A percentile compares a stretch with the other conserved stretches of the same genome.
phyloP scores from a whole-genome alignment of 2,113 vertebrate species.

The Anoura caudifer region DNA sequence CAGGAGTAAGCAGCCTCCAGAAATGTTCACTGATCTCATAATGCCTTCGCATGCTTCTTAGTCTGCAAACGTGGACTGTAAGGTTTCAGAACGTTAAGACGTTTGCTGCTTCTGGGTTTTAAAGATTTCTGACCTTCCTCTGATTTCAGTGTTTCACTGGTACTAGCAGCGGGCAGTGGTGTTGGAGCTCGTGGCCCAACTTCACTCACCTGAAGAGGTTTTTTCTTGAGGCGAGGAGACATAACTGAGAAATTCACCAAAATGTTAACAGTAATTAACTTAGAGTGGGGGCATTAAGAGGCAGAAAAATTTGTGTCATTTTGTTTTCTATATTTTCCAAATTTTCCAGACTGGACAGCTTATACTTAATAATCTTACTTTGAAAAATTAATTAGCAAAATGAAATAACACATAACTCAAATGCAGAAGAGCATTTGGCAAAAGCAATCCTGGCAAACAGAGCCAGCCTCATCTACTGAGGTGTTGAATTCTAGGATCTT shows the following conservation, averaged over 20 bases:
- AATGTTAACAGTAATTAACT: neutral
- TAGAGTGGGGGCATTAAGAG: neutral
- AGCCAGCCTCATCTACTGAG: neutral
- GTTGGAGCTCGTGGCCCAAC: neutral
- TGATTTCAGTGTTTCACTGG: neutral
- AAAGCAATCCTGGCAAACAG: neutral
- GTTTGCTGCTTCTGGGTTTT: neutral
- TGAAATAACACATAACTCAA: neutral
- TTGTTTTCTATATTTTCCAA: neutral
- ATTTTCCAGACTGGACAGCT: neutral
- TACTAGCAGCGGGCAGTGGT: neutral
- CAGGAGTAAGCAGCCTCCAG: neutral
- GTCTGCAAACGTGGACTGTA: neutral
- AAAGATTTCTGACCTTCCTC: neutral
- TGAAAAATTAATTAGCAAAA: neutral
- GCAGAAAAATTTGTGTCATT: neutral
- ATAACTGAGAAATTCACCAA: neutral
- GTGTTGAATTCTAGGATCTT: neutral
- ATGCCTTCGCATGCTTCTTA: neutral
- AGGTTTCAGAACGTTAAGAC: neutral
- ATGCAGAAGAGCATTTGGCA: neutral
- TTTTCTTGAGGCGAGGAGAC: neutral
- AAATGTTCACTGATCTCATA: neutral
- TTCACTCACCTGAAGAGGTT: neutral
- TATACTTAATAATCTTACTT: neutral